Evolutionary conservation across 2,797 vertebrate species (phyloP), one percentile per base, ranked within the genome.

Genomic region (Gallinago nigripennis): DNA sequence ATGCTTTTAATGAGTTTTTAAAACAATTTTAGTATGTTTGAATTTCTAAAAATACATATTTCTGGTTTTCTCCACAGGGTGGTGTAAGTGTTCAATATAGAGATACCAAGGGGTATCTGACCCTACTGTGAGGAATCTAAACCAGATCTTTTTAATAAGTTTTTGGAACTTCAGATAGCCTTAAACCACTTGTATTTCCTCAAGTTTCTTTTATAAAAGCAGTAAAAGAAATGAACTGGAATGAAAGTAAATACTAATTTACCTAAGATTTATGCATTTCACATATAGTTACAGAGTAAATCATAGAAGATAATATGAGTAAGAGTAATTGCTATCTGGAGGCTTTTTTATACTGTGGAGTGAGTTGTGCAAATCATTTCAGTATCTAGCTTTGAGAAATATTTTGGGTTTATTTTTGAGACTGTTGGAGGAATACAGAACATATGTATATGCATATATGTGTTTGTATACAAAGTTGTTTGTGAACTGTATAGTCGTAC

Each of bases 31-130:
- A 25, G 7, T 56, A 54, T 84, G 9, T 43, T 83, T 82, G 8
- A 41, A 37, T 76, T 91, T 66, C 46, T 69, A 41, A 80, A 85
- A 71, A 24, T 58, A 39, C 20, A 31, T 81, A 10, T 80, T 85
- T 83, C 45, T 78, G 20, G 2, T 94, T 95, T 92, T 61, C n/a
- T 96, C 97, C 97, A 98, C 97, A 92, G 96, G 97, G 57, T 98
- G 97, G 97, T 94, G 96, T 51, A 84, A 37, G 46, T 86, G 90
- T 94, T 95, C 57, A 89, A n/a, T 54, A 39, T 56, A 92, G 37
- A 86, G 33, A 25, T 60, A 17, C 45, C 54, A 89, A 46, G 27
- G 84, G 48, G 23, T 71, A 9, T 56, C 10, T 8, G 1, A 57
- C 24, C 28, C 11, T 90, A 8, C 64, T 57, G 16, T 21, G 61